A percentile compares a stretch with the other conserved stretches of the same genome.
Evolutionary conservation across 1,140 invertebrate species (phyloP).

Genomic region (Agrilus planipennis): DNA sequence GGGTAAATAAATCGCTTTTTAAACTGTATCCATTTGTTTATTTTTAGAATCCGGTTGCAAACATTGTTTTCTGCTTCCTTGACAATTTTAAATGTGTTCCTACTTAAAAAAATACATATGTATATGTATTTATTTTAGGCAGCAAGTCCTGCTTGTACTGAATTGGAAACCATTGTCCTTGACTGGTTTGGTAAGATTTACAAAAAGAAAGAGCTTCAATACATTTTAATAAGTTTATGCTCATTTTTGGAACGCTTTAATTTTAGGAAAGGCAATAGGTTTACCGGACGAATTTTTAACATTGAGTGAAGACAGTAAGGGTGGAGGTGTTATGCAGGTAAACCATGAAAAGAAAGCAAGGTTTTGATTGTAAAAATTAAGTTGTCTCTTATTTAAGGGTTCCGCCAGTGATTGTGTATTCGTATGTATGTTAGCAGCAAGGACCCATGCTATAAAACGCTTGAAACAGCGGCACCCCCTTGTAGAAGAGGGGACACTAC

Average conservation of each 20-base stretch:
- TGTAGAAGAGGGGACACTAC: slow-evolving; percentile 84
- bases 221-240: background rate
- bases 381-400: no score
- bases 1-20: no score
- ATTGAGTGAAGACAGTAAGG: slow-evolving; percentile 67
- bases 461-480: slow-evolving; percentile 83
- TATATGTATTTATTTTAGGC: slow-evolving; percentile 21
- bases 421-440: slow-evolving; percentile 87
- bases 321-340: slow-evolving; percentile 89
- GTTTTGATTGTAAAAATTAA: no score
- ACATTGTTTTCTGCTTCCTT: no score
- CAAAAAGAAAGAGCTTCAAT: slow-evolving; percentile 6
- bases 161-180: slow-evolving; percentile 91
- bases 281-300: slow-evolving; percentile 79
- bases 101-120: no score
- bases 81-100: no score
- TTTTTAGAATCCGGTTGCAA: no score
- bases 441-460: slow-evolving; percentile 83
- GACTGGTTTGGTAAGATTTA: slow-evolving; percentile 85
- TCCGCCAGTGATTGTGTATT: slow-evolving; percentile 96
- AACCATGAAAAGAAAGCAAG: no score
- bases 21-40: no score
- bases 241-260: background rate
- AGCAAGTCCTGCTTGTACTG: slow-evolving; percentile 93
- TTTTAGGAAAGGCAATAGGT: slow-evolving; percentile 73